A percentile compares a stretch with the other conserved stretches of the same genome.
Evolutionary conservation across 2,797 vertebrate genomes (phyloP).

Genomic region (Acanthiza pusilla): DNA sequence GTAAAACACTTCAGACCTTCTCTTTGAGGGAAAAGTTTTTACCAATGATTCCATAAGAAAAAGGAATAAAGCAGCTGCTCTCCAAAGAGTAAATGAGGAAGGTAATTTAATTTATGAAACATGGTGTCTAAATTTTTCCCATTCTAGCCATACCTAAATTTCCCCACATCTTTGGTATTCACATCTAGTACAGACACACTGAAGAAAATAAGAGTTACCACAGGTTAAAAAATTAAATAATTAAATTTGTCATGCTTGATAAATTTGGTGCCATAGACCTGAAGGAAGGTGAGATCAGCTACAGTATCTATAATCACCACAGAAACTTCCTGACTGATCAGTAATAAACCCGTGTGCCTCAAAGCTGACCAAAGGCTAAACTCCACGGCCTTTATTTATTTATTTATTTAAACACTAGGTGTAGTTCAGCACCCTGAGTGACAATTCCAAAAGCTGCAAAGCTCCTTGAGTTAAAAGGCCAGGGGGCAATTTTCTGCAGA

Average conservation of each 20-base stretch:
- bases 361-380: background rate
- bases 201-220: background rate
- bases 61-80: background rate
- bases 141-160: background rate
- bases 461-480: background rate
- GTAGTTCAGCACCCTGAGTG: background rate
- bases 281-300: background rate
- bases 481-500: background rate
- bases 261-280: background rate
- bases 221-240: too few species aligned
- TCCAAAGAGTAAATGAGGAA: background rate
- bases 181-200: background rate
- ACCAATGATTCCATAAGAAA: background rate
- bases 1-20: background rate
- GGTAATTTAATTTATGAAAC: background rate
- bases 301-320: background rate
- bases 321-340: background rate
- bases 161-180: background rate
- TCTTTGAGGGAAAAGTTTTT: background rate
- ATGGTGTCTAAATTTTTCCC: background rate
- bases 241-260: background rate
- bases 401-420: background rate
- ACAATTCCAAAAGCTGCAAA: background rate
- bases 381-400: background rate
- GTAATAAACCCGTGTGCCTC: background rate